A percentile compares a stretch with the other conserved stretches of the same genome.
These are phyloP conservation scores for Labrus mixtus DNA, from an alignment of 2,113 vertebrate species.

Conservation along the genomic window DNA sequence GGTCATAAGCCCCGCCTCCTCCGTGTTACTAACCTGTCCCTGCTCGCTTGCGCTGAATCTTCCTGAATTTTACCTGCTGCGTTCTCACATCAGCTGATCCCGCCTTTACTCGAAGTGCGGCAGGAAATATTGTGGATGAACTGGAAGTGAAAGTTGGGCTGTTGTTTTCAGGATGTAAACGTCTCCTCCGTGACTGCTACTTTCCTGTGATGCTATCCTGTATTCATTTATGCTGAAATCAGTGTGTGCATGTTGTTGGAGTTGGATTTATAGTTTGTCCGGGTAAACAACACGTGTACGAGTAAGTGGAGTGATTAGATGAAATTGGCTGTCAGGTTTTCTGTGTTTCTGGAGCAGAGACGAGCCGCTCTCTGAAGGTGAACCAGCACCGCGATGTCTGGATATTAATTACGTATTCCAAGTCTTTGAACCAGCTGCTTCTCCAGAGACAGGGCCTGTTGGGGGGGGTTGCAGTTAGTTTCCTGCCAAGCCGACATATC, in stretches of 20 bases:
- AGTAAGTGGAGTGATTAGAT: not conserved
- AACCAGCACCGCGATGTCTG: not conserved
- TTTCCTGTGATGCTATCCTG: no score
- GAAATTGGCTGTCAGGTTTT: conserved; percentile 10
- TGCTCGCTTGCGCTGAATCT: no score
- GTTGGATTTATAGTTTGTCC: not conserved
- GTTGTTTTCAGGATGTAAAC: no score
- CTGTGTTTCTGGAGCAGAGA: conserved; percentile 25
- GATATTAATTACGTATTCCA: conserved; percentile 56
- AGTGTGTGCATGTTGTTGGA: not conserved
- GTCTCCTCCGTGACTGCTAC: no score
- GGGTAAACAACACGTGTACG: not conserved
- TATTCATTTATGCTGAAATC: not conserved
- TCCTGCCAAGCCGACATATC: conserved; percentile 43
- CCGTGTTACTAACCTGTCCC: no score
- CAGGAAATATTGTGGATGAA: no score
- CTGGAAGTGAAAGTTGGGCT: no score
- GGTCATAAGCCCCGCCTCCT: no score
- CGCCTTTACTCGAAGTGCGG: no score
- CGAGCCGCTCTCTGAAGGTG: conserved; percentile 9
- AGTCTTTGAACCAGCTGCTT: conserved; percentile 38
- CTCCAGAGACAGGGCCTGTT: conserved; percentile 18
- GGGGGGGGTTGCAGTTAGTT: conserved; percentile 5
- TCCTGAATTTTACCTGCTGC: no score
- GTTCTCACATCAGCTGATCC: no score